Evolutionary conservation across 2,888 invertebrate genomes (phyloP).

Genomic region (Caenorhabditis afra): DNA sequence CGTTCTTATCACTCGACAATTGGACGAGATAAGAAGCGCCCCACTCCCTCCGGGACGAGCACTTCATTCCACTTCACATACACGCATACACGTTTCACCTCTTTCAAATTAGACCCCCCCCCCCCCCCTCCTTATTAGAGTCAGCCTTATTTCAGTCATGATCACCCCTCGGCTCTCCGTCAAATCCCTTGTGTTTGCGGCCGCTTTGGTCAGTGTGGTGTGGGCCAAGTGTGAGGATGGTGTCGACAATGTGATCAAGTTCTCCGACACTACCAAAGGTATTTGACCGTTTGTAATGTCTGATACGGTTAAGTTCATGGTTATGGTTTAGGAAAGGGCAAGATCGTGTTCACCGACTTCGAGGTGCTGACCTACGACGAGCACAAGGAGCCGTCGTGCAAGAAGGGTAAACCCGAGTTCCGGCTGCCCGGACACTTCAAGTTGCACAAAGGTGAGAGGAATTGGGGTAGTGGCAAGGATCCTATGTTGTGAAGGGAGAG

Average conservation of each 20-base stretch:
- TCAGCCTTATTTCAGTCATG: no score
- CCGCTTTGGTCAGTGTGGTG: slow-evolving; percentile 1
- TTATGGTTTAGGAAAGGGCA: slow-evolving; percentile 61
- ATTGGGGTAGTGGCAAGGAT: not conserved
- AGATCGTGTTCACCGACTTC: slow-evolving; percentile 67
- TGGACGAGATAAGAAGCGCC: no score
- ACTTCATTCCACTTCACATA: no score
- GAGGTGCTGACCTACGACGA: slow-evolving; percentile 71
- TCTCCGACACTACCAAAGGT: slow-evolving; percentile 69
- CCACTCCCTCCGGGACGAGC: no score
- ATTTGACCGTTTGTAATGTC: no score
- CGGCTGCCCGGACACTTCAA: slow-evolving; percentile 71
- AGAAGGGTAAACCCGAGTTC: slow-evolving; percentile 61
- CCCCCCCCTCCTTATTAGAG: no score
- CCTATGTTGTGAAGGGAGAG: not conserved
- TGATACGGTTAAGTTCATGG: not conserved
- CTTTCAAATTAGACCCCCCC: no score
- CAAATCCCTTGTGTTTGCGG: no score
- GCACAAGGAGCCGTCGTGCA: slow-evolving; percentile 69
- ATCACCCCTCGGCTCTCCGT: no score
- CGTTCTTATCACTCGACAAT: no score
- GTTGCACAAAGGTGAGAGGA: slow-evolving; percentile 60
- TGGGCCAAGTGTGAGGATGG: slow-evolving; percentile 68
- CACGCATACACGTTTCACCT: no score
- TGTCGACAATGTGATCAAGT: slow-evolving; percentile 71